A percentile compares a stretch with the other conserved stretches of the same genome.
phyloP scores from a whole-genome alignment of 2,888 invertebrate species.

The Drosophila neotestacea region DNA sequence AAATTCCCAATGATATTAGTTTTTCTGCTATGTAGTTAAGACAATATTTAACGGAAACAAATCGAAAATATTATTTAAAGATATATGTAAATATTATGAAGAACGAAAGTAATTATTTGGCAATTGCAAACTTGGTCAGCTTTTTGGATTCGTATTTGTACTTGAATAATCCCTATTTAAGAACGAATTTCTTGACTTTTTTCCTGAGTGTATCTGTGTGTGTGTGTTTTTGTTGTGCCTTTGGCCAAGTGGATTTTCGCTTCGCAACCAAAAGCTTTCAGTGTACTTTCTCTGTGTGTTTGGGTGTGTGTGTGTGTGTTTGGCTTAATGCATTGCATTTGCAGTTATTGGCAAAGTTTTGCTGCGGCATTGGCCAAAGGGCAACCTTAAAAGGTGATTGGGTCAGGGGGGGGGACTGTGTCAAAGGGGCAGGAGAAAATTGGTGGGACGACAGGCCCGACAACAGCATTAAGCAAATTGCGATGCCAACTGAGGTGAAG shows the following conservation, averaged over 20 bases:
- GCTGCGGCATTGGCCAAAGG: conserved; percentile 47
- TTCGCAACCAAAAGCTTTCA: conserved; percentile 48
- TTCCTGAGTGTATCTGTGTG: conserved; percentile 8
- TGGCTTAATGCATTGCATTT: conserved; percentile 75
- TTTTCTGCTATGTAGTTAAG: too few relatives aligned
- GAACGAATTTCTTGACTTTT: too few relatives aligned
- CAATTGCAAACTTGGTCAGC: too few relatives aligned
- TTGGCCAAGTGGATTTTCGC: conserved; percentile 45
- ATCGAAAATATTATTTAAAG: too few relatives aligned
- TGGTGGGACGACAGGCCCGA: conserved; percentile 30
- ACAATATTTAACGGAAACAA: too few relatives aligned
- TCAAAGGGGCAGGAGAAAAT: conserved; percentile 4
- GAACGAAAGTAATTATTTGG: too few relatives aligned
- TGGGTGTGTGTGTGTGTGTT: not conserved
- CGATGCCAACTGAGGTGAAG: conserved; percentile 21
- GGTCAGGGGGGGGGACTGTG: not conserved
- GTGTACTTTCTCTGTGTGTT: not conserved
- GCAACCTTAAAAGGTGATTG: not conserved
- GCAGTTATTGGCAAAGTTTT: conserved; percentile 74
- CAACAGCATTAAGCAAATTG: conserved; percentile 64
- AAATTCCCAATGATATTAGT: too few relatives aligned
- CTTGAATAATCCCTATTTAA: too few relatives aligned
- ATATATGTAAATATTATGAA: too few relatives aligned
- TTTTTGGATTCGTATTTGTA: too few relatives aligned
- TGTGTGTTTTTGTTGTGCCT: conserved; percentile 21